phyloP scores from a whole-genome alignment of 1,140 invertebrate genomes.

The Magallana angulata region DNA sequence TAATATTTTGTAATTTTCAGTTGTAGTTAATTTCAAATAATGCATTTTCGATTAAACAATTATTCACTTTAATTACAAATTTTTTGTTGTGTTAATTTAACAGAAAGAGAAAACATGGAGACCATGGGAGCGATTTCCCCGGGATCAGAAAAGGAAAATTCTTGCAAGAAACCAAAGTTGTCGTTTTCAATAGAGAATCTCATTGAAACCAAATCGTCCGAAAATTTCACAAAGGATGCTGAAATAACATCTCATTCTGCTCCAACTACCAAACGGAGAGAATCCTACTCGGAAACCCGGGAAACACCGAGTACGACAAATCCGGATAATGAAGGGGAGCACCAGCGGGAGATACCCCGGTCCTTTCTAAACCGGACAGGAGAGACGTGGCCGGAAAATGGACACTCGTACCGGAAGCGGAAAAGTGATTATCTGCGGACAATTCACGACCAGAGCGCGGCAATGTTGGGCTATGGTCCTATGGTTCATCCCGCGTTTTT shows the following conservation, averaged over 20 bases:
- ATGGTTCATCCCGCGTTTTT: constrained; percentile 70
- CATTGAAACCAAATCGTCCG: constrained; percentile 59
- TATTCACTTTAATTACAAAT: background rate
- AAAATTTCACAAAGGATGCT: constrained; percentile 45
- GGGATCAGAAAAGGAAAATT: constrained; percentile 45
- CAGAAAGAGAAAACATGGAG: background rate
- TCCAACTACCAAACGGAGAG: background rate
- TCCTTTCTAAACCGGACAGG: background rate
- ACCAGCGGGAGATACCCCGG: background rate
- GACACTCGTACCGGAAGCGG: constrained; percentile 29
- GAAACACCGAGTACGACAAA: background rate
- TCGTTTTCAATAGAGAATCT: constrained; percentile 75
- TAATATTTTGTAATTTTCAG: too few species aligned
- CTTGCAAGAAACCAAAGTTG: constrained; percentile 60
- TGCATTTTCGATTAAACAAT: background rate
- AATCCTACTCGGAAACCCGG: background rate
- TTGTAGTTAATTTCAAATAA: background rate
- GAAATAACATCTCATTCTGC: constrained; percentile 3
- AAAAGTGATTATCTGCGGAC: constrained; percentile 45
- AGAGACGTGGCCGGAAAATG: background rate
- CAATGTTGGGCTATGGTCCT: constrained; percentile 46
- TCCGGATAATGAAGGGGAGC: background rate
- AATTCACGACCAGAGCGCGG: constrained; percentile 53
- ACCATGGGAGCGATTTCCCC: background rate
- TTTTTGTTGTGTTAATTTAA: background rate